A percentile compares a stretch with the other conserved stretches of the same genome.
Evolutionary conservation across 1,140 invertebrate species (phyloP).

Genomic region (Contarinia nasturtii): DNA sequence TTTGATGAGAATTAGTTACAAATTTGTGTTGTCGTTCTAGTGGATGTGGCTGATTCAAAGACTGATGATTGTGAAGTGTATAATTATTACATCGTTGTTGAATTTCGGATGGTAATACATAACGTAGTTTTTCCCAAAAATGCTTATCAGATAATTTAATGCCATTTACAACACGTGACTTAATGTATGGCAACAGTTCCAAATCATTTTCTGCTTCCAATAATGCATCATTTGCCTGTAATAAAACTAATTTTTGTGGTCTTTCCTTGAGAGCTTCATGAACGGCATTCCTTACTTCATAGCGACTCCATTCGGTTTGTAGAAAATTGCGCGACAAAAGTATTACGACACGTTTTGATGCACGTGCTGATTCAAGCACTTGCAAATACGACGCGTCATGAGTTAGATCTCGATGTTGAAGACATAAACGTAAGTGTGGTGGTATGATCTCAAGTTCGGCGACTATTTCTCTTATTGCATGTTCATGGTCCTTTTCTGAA

Average conservation of each 20-base stretch:
- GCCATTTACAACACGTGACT: constrained; percentile 55
- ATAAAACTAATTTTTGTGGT: constrained; percentile 66
- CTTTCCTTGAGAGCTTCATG: constrained; percentile 71
- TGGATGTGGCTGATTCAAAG: too few species aligned
- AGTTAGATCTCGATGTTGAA: constrained; percentile 67
- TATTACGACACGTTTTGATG: constrained; percentile 57
- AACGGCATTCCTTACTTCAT: constrained; percentile 63
- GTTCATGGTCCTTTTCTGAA: constrained; percentile 80
- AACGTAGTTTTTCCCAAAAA: constrained; percentile 81
- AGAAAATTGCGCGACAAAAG: constrained; percentile 67
- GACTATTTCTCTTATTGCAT: constrained; percentile 64
- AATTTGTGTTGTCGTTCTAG: constrained; percentile 8
- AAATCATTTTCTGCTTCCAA: constrained; percentile 66
- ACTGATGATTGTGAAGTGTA: constrained; percentile 22
- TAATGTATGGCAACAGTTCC: constrained; percentile 71
- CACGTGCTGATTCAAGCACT: constrained; percentile 71
- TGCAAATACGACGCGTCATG: constrained; percentile 48
- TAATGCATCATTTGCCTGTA: constrained; percentile 59
- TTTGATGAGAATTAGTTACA: neutral
- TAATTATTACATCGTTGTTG: constrained; percentile 28
- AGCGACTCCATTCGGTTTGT: constrained; percentile 69
- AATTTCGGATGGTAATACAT: constrained; percentile 56
- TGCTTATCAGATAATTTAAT: constrained; percentile 75
- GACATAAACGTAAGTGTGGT: constrained; percentile 58
- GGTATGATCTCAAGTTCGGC: constrained; percentile 57